Conservation (phyloP, 2,113 vertebrate species). For the Alexandromys fortis region DNA sequence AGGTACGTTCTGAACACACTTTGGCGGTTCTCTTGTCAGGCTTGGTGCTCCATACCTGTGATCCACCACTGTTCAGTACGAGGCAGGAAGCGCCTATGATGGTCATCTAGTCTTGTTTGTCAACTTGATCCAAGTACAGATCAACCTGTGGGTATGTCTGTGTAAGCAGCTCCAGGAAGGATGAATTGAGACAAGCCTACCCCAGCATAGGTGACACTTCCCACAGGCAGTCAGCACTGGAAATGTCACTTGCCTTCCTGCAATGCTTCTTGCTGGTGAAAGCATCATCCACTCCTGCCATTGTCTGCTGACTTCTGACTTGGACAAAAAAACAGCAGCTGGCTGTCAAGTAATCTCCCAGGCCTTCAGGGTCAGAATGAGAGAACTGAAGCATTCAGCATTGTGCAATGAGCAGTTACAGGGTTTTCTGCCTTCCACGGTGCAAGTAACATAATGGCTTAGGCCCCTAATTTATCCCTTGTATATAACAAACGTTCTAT, state of each 20-base stretch:
- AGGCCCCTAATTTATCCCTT: neutral
- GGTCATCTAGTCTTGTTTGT: neutral
- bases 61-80: neutral
- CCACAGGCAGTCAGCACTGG: neutral
- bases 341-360: neutral
- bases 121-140: neutral
- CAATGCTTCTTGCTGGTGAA: neutral
- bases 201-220: too few species aligned
- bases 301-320: neutral
- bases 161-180: too few species aligned
- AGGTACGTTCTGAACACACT: neutral
- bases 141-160: neutral
- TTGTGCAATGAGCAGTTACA: too few species aligned
- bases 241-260: neutral
- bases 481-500: neutral
- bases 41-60: neutral
- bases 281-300: neutral
- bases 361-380: neutral
- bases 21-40: neutral
- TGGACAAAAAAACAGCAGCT: neutral
- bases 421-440: neutral
- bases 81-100: neutral
- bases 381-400: neutral
- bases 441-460: neutral
- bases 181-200: neutral